phyloP scores from a whole-genome alignment of 2,113 vertebrate species.

The Zosterops borbonicus region DNA sequence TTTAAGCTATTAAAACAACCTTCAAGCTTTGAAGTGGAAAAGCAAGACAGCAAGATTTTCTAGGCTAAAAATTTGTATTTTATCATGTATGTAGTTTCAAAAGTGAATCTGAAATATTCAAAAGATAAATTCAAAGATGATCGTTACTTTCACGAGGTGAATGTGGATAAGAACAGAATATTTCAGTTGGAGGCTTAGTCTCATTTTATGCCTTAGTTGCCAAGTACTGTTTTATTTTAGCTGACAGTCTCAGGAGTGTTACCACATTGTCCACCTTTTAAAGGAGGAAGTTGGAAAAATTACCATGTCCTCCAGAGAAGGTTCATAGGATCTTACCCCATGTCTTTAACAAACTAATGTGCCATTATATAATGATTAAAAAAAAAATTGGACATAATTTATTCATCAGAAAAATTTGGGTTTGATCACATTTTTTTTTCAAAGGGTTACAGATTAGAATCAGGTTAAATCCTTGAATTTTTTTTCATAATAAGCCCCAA shows the following conservation, averaged over 20 bases:
- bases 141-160: not conserved
- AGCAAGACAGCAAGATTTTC: not conserved
- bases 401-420: not conserved
- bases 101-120: not conserved
- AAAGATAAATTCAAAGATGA: conserved; percentile 2
- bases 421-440: not conserved
- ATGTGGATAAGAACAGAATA: not conserved
- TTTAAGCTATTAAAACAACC: conserved; percentile 31
- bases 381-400: not conserved
- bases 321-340: not conserved
- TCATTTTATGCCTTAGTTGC: not conserved
- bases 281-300: not conserved
- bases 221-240: not conserved
- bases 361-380: not conserved
- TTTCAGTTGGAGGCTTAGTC: not conserved
- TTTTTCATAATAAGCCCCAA: not conserved
- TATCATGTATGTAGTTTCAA: not conserved
- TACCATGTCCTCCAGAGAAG: not conserved
- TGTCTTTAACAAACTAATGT: not conserved
- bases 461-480: not conserved
- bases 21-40: not conserved
- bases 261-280: not conserved
- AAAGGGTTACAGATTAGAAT: not conserved
- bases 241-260: not conserved
- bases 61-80: not conserved